phyloP scores from a whole-genome alignment of 2,888 invertebrate genomes.

The Thumatha senex region DNA sequence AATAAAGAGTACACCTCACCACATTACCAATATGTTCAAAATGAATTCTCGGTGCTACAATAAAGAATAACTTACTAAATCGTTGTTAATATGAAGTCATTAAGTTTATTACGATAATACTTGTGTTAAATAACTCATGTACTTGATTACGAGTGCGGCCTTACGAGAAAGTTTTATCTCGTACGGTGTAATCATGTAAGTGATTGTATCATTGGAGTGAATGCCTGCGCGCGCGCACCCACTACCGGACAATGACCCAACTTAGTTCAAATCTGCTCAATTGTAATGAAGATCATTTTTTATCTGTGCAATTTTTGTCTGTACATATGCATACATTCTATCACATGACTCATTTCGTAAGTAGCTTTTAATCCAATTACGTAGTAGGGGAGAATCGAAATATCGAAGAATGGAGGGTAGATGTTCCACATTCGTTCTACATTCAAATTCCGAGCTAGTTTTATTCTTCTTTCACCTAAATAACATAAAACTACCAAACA shows the following conservation, averaged over 20 bases:
- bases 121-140: neutral
- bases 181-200: conserved; percentile 9
- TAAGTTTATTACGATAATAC: neutral
- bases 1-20: too few relatives aligned
- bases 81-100: neutral
- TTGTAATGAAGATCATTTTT: neutral
- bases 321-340: too few relatives aligned
- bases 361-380: too few relatives aligned
- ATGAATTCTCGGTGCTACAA: too few relatives aligned
- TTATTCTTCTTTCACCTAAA: neutral
- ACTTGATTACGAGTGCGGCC: conserved; percentile 4
- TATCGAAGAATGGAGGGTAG: too few relatives aligned
- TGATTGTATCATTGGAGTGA: conserved; percentile 11
- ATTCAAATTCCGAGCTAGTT: neutral
- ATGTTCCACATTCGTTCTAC: neutral
- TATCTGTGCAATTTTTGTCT: neutral
- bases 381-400: too few relatives aligned
- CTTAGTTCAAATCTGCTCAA: neutral
- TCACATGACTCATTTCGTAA: too few relatives aligned
- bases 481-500: conserved; percentile 9
- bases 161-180: conserved; percentile 14
- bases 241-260: conserved; percentile 7
- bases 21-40: too few relatives aligned
- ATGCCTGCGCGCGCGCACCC: conserved; percentile 8
- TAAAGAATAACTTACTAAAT: too few relatives aligned